Base-by-base conservation (phyloP, 2,113 vertebrate species). In the Brienomyrus longianalis region DNA sequence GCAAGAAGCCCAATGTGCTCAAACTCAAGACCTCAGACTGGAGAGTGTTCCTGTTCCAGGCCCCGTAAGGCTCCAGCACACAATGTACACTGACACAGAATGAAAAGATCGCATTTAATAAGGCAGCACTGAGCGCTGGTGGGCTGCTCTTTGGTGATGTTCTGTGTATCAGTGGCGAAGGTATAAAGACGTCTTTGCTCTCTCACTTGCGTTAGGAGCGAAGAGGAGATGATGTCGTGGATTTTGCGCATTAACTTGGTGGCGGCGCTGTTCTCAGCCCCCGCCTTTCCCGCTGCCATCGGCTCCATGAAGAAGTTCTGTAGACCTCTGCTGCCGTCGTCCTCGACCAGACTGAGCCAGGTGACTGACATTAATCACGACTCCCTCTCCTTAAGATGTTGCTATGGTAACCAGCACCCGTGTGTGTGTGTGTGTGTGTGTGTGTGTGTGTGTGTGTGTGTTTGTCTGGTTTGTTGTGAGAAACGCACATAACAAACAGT, bases 301-400 rank as follows among this genome's bases (percentile, higher is more conserved):
- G 98, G 98, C 91, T 99, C 98, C 91, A 98, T 98, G 98, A 98
- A 98, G 95, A 99, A 99, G 93, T 99, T 99, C 95, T 98, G 97
- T 89, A 96, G 98, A 80, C 98, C 98, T 0, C 96, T 99, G 66
- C 94, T 99, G 90, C 98, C 97, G 9, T 96, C 96, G 0, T 98
- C 96, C 62, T 95, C 94, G 85, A 99, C 98, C 13, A 96, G 98
- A 91, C 96, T 99, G 66, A 97, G 93, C 56, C 97, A 98, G 97
- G 97, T 97, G 84, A 86, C 89, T 70, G n/a, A 21, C n/a, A 45
- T 7, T 35, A 15, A 45, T 59, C 77, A n/a, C 15, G 35, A n/a
- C 19, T 43, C 2, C 39, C 17, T 45, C 77, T 19, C 43, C 17
- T 23, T 35, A 45, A 45, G 39, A n/a, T 54, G 56, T 88, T n/a